Percentiles rank a stretch among this genome's conserved stretches.
Evolutionary conservation across 2,888 invertebrate genomes (phyloP).

Genomic region (Nasonovia ribisnigri): DNA sequence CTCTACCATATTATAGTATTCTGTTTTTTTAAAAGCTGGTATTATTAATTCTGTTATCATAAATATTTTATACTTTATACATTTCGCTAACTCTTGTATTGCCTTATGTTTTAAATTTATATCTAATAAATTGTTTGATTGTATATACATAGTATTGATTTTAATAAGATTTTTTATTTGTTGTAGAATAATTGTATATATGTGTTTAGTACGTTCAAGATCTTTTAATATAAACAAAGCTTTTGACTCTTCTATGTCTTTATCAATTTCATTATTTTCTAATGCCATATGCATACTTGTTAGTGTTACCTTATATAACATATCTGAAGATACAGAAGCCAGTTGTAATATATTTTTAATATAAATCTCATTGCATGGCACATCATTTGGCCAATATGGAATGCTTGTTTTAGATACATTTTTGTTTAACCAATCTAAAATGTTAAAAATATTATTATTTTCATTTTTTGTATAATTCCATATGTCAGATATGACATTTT

Average conservation of each 20-base stretch:
- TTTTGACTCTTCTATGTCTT: not conserved
- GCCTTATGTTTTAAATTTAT: not conserved
- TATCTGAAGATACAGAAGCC: slow-evolving; percentile 10
- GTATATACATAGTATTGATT: not conserved
- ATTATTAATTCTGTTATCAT: not conserved
- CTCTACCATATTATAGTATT: not conserved
- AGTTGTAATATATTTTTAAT: slow-evolving; percentile 10
- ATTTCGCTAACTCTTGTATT: not conserved
- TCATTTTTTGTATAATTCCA: not conserved
- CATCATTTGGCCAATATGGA: slow-evolving; percentile 28
- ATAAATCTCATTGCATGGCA: not conserved
- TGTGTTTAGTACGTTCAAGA: not conserved
- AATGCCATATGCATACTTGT: not conserved
- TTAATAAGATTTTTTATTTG: not conserved
- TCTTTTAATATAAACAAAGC: not conserved
- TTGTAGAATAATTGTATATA: not conserved
- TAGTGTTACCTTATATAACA: slow-evolving; percentile 39
- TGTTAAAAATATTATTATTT: slow-evolving; percentile 45
- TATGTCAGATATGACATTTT: not conserved
- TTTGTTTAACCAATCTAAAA: slow-evolving; percentile 26
- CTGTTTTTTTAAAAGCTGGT: not conserved
- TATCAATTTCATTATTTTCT: not conserved
- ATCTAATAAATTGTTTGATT: not conserved
- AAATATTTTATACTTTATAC: slow-evolving; percentile 30
- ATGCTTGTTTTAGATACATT: not conserved